phyloP scores from a whole-genome alignment of 1,140 invertebrate species.

The Leptestheria dahalacensis region DNA sequence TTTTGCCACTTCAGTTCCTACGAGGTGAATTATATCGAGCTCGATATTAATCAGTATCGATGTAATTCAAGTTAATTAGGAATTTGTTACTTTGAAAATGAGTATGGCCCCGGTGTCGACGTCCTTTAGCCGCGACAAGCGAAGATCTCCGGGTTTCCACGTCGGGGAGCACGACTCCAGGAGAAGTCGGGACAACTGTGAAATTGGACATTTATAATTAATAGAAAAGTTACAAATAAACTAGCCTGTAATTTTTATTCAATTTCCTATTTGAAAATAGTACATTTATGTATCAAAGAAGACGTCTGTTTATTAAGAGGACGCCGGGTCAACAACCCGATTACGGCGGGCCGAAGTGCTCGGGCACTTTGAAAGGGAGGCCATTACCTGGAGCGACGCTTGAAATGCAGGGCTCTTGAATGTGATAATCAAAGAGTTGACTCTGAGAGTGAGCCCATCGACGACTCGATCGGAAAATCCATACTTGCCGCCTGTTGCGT shows the following conservation, averaged over 20 bases:
- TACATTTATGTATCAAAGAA: no score
- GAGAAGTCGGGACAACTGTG: constrained; percentile 72
- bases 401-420: constrained; percentile 88
- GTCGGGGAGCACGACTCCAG: constrained; percentile 84
- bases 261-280: no score
- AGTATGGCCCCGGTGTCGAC: constrained; percentile 69
- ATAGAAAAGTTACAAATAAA: no score
- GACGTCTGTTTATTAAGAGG: no score
- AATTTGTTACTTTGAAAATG: constrained; percentile 84
- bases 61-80: no score
- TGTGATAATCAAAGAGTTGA: constrained; percentile 84
- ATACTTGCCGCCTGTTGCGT: constrained; percentile 49
- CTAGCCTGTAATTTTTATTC: no score
- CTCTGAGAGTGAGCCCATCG: constrained; percentile 89
- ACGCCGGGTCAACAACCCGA: no score
- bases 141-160: constrained; percentile 67
- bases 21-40: no score
- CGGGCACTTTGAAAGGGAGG: no score
- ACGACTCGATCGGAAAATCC: constrained; percentile 90
- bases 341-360: no score
- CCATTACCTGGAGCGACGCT: constrained; percentile 73
- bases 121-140: constrained; percentile 81
- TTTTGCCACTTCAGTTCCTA: constrained; percentile 89
- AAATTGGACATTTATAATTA: constrained; percentile 13
- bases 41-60: no score